Evolutionary conservation across 2,113 vertebrate species (phyloP), one percentile per base, ranked within the genome.

Genomic region (Arothron firmamentum): DNA sequence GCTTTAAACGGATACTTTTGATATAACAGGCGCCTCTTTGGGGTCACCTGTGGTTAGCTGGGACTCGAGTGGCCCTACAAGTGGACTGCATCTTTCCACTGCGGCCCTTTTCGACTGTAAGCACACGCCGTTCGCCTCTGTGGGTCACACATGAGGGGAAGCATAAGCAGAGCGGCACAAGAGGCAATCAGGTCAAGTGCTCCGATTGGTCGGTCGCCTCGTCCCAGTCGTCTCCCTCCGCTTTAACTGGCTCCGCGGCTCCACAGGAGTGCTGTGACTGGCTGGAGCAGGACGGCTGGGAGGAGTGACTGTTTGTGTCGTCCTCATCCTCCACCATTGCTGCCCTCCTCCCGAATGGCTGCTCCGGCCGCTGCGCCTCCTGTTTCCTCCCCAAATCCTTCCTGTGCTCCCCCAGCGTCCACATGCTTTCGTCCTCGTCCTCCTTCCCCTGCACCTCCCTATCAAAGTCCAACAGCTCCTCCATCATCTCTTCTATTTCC

Each of bases 401-500:
- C 65, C 81, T 70, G 47, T 76, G 81, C 69, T 87, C 90, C 84
- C 67, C 87, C 75, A 81, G 90, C 56, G 78, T 90, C 91, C 91
- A 92, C 89, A 91, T 89, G 79, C 91, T 92, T 57, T 91, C 91
- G 2, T 91, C 90, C 54, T 92, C 90, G 0, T 91, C 87, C 52
- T 88, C 90, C 65, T 77, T 87, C 4, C 91, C 91, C 62, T 87
- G 88, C 48, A 84, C 84, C 78, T 90, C 89, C 62, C 89, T 63
- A 75, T 92, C 91, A 31, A 92, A 92, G 74, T 91, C 90, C 59
- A 90, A 75, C 71, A 92, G 81, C 74, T 92, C 90, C 76, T 91
- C 91, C 90, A 92, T 89, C 91, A 92, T 91, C 65, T 91, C 90
- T 56, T 92, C 87, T 0, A 92, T 90, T 72, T 91, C 90, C 56